Conservation (phyloP, 2,797 vertebrate species). For the Helostoma temminkii region DNA sequence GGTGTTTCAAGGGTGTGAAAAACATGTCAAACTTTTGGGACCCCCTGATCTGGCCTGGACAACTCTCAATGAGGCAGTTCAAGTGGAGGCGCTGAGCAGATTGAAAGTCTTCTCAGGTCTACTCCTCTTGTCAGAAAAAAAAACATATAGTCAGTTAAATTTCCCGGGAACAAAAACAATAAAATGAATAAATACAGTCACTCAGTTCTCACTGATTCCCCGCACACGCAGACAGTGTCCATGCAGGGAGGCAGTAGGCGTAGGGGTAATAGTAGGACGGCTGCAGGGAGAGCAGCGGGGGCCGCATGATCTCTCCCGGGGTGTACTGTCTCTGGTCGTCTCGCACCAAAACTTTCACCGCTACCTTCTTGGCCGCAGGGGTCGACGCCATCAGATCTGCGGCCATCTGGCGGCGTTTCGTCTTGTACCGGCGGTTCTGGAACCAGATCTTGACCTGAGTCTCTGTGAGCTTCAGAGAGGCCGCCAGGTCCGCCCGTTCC, state of each 20-base stretch:
- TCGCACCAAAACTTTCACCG: slow-evolving; percentile 96
- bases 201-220: slow-evolving; percentile 82
- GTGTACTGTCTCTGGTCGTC: slow-evolving; percentile 98
- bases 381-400: slow-evolving; percentile 93
- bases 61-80: slow-evolving; percentile 60
- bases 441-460: slow-evolving; percentile 99
- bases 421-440: slow-evolving; percentile 99
- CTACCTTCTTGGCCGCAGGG: slow-evolving; percentile 96
- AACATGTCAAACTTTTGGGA: slow-evolving; percentile 1
- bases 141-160: slow-evolving; percentile 36
- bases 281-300: slow-evolving; percentile 89
- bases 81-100: slow-evolving; percentile 46
- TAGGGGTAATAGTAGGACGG: slow-evolving; percentile 96
- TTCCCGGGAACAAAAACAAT: slow-evolving; percentile 58
- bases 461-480: slow-evolving; percentile 97
- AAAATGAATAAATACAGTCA: slow-evolving; percentile 81
- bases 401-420: slow-evolving; percentile 97
- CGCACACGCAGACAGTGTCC: slow-evolving; percentile 93
- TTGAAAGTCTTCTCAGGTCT: slow-evolving; percentile 43
- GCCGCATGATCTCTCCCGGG: slow-evolving; percentile 93
- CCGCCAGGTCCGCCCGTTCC: slow-evolving; percentile 97
- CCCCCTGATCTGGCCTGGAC: slow-evolving; percentile 38
- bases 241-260: slow-evolving; percentile 95
- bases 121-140: slow-evolving; percentile 63
- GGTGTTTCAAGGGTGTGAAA: slow-evolving; percentile 31